Evolutionary conservation across 2,797 vertebrate species (phyloP).

Genomic region (Eutrigla gurnardus): DNA sequence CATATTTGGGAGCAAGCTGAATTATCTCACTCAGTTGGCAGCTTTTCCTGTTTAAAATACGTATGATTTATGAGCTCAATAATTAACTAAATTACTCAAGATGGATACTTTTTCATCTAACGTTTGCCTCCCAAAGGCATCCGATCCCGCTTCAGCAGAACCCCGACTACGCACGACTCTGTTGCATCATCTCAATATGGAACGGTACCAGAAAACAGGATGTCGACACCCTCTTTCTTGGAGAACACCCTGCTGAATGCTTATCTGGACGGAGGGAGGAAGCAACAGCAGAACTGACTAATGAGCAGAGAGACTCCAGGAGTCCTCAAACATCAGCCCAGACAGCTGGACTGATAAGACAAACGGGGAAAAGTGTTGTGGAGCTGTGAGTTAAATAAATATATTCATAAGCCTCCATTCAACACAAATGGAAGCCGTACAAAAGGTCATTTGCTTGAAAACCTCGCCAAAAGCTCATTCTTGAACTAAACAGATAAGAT

Average conservation of each 20-base stretch:
- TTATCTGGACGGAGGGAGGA: slow-evolving; percentile 32
- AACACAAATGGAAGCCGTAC: too few species aligned
- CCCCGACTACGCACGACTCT: slow-evolving; percentile 35
- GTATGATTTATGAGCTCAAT: slow-evolving; percentile 29
- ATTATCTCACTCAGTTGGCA: slow-evolving; percentile 36
- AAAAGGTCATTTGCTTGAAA: slow-evolving; percentile 9
- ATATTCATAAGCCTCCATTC: too few species aligned
- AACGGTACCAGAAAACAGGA: slow-evolving; percentile 48
- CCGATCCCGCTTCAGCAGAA: slow-evolving; percentile 8
- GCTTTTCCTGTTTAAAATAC: slow-evolving; percentile 19
- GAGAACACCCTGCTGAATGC: slow-evolving; percentile 30
- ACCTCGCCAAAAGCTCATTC: slow-evolving; percentile 26
- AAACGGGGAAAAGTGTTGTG: slow-evolving; percentile 6
- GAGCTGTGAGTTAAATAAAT: background rate
- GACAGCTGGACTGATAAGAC: background rate
- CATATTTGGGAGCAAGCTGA: background rate
- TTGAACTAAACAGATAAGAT: slow-evolving; percentile 34
- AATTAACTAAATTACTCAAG: slow-evolving; percentile 39
- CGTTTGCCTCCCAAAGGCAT: slow-evolving; percentile 26
- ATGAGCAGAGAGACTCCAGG: slow-evolving; percentile 2
- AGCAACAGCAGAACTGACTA: background rate
- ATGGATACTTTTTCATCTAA: slow-evolving; percentile 21
- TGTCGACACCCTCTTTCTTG: slow-evolving; percentile 39
- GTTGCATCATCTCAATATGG: slow-evolving; percentile 40
- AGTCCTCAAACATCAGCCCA: too few species aligned